phyloP scores from a whole-genome alignment of 2,888 invertebrate genomes.

The Furcula furcula region DNA sequence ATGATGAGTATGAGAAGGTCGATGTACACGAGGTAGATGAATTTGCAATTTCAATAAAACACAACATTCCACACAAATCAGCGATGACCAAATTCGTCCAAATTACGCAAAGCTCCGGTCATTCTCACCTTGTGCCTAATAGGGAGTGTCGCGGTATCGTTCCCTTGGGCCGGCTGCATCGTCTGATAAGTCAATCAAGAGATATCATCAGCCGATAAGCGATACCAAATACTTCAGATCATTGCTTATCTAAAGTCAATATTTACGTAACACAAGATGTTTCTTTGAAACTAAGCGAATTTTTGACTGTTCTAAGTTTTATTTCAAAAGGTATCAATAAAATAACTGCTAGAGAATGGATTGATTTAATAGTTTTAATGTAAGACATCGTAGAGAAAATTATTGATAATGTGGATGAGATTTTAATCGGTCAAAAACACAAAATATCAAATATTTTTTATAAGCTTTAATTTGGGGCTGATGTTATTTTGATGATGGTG shows the following conservation, averaged over 20 bases:
- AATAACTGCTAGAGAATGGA: too few relatives aligned
- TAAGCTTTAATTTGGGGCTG: too few relatives aligned
- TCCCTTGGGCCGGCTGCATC: constrained; percentile 7
- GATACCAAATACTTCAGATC: constrained; percentile 16
- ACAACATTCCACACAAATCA: not conserved
- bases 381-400: too few relatives aligned
- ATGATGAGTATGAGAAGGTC: too few relatives aligned
- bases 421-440: too few relatives aligned
- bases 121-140: constrained; percentile 2
- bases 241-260: constrained; percentile 8
- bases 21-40: not conserved
- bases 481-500: too few relatives aligned
- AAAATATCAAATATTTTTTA: too few relatives aligned
- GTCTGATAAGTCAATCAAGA: constrained; percentile 36
- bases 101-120: not conserved
- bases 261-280: not conserved
- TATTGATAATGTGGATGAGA: too few relatives aligned
- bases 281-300: too few relatives aligned
- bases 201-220: constrained; percentile 28
- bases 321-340: too few relatives aligned
- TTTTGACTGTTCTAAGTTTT: too few relatives aligned
- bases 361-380: too few relatives aligned
- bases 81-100: not conserved
- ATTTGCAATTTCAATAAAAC: not conserved
- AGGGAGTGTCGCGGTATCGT: constrained; percentile 2